Percentiles rank a stretch among this genome's conserved stretches.
phyloP scores from a whole-genome alignment of 2,888 invertebrate genomes.

The Dryobota labecula region DNA sequence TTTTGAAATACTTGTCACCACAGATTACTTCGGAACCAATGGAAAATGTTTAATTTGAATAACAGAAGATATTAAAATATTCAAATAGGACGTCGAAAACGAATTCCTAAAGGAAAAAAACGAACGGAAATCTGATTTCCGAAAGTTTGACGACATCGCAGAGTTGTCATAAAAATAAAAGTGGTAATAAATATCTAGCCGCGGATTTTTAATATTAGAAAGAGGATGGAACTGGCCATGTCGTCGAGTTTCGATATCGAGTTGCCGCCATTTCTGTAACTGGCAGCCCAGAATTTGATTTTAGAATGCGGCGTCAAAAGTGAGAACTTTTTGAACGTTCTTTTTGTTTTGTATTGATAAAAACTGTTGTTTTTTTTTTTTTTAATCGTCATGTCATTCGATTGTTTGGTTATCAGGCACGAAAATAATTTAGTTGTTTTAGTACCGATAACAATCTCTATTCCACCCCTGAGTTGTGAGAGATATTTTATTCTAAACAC shows the following conservation, averaged over 20 bases:
- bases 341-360: too few species aligned
- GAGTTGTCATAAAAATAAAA: constrained; percentile 46
- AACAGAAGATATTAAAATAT: constrained; percentile 20
- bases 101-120: constrained; percentile 16
- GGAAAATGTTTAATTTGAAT: constrained; percentile 25
- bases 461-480: constrained; percentile 2
- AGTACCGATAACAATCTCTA: constrained; percentile 23
- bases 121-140: constrained; percentile 27
- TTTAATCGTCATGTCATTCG: not conserved
- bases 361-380: not conserved
- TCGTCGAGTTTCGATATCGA: constrained; percentile 59
- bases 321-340: not conserved
- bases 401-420: not conserved
- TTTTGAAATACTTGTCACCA: constrained; percentile 17
- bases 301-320: constrained; percentile 24
- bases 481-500: constrained; percentile 10
- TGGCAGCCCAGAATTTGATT: constrained; percentile 49
- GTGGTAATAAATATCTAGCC: constrained; percentile 40
- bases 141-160: constrained; percentile 22
- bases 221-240: constrained; percentile 43
- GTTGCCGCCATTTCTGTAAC: constrained; percentile 41
- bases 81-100: constrained; percentile 19
- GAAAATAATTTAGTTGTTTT: not conserved
- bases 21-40: constrained; percentile 6
- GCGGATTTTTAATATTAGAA: constrained; percentile 44